A percentile compares a stretch with the other conserved stretches of the same genome.
Conservation (phyloP, 2,888 invertebrate genomes). For the Conomelus anceps region DNA sequence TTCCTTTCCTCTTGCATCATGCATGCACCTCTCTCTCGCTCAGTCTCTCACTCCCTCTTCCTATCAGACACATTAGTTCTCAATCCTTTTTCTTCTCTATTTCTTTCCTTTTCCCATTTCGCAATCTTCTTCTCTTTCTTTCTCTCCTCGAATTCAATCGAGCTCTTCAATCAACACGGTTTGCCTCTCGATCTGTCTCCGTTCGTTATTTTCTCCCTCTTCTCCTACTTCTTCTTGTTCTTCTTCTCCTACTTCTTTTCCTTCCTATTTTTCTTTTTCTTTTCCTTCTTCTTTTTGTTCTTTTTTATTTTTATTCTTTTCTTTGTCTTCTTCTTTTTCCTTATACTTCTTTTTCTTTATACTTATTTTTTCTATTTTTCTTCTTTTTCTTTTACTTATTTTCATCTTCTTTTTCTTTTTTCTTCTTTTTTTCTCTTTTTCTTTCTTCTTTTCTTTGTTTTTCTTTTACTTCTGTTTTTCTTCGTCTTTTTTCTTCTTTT, state of each 20-base stretch:
- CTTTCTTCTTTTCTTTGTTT: background rate
- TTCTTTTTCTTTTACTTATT: background rate
- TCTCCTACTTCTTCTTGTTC: too few species aligned
- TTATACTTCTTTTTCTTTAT: background rate
- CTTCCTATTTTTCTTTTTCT: background rate
- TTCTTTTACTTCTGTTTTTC: background rate
- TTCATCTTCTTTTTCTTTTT: background rate
- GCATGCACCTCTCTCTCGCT: too few species aligned
- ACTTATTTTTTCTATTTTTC: background rate
- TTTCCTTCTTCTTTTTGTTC: background rate
- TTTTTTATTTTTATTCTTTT: background rate
- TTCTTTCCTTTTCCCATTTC: too few species aligned
- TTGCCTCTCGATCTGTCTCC: too few species aligned
- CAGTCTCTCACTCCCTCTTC: too few species aligned
- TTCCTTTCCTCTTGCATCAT: too few species aligned
- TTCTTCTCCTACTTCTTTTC: background rate
- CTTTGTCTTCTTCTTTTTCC: background rate
- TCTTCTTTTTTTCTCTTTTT: background rate
- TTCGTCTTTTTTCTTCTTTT: background rate
- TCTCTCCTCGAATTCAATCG: too few species aligned
- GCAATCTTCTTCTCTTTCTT: too few species aligned
- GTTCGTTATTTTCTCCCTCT: too few species aligned
- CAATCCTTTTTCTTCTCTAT: too few species aligned
- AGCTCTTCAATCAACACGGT: too few species aligned
- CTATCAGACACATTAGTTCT: too few species aligned